Evolutionary conservation across 1,140 invertebrate species (phyloP), one percentile per base, ranked within the genome.

Genomic region (Drosophila pachea): DNA sequence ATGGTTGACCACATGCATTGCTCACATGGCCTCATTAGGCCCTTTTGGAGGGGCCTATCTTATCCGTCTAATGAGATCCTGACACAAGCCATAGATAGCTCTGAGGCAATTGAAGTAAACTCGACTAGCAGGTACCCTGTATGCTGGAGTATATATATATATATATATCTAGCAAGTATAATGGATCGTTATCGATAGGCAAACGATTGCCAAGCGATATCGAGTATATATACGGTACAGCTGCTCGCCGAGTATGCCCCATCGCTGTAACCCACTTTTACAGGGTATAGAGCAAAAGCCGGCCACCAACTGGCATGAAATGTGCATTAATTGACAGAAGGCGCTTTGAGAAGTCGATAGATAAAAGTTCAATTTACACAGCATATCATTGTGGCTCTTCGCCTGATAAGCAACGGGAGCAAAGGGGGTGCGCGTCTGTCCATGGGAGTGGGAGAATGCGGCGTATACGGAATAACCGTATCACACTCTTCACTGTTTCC

Each of bases 1-100:
- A 40, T 58, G 48, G 11, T 38, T 54, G 53, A 64, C 56, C 77
- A 77, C 77, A 77, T 77, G 77, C 12, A 36, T 38, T 14, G 14
- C 74, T 76, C 75, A 77, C 75, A 73, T 77, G 75, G 54, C 45
- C 43, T 8, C 31, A n/a, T 43, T 43, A 11, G 36, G 60, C 70
- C 35, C 56, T 52, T 66, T 47, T 45, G 22, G 7, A 22, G 33
- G 11, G 7, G 40, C 61, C 54, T 81, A 82, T 82, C 78, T 83
- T 83, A 83, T 84, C 78, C 78, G 47, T 7, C 73, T 77, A 82
- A 83, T 78, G 71, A 72, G 71, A 78, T 83, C 78, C 78, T 74
- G 52, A 68, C 74, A 56, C 38, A 74, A 16, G 40, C 33, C 22
- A 35, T 12, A 67, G 38, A 53, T 67, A 61, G 53, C 54, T 50